phyloP scores from a whole-genome alignment of 2,797 vertebrate species.

The Lycodopsis pacificus region DNA sequence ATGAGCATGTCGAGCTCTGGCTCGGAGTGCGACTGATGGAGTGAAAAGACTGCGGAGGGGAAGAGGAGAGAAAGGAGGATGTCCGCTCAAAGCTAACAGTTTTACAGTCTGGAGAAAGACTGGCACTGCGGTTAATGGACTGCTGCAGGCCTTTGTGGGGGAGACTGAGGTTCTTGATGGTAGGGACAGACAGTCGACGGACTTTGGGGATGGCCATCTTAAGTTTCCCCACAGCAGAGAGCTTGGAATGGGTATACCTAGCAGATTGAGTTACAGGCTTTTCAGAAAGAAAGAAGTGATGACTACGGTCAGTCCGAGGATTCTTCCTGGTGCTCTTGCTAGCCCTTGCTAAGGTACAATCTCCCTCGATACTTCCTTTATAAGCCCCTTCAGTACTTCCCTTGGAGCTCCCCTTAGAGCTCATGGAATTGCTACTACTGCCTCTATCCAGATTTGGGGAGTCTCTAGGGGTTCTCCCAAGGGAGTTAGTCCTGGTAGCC shows the following conservation, averaged over 20 bases:
- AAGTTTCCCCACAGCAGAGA: constrained; percentile 92
- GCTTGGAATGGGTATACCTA: constrained; percentile 87
- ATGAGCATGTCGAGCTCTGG: constrained; percentile 87
- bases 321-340: constrained; percentile 88
- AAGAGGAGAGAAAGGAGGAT: constrained; percentile 69
- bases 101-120: constrained; percentile 88
- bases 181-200: constrained; percentile 88
- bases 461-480: constrained; percentile 85
- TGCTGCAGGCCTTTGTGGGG: constrained; percentile 90
- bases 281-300: constrained; percentile 72
- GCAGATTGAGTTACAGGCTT: constrained; percentile 73
- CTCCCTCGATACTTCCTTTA: constrained; percentile 77
- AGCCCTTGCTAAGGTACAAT: constrained; percentile 88
- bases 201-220: constrained; percentile 91
- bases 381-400: constrained; percentile 79
- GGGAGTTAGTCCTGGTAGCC: constrained; percentile 88
- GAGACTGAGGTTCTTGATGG: constrained; percentile 90
- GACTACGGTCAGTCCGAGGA: constrained; percentile 79
- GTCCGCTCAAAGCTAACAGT: constrained; percentile 74
- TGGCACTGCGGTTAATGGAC: constrained; percentile 89
- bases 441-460: constrained; percentile 88
- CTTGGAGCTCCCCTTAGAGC: constrained; percentile 79
- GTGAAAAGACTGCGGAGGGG: constrained; percentile 88
- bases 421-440: constrained; percentile 87
- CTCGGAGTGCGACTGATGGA: constrained; percentile 90